Conservation (phyloP, 2,113 vertebrate species). For the Heliornis fulica region DNA sequence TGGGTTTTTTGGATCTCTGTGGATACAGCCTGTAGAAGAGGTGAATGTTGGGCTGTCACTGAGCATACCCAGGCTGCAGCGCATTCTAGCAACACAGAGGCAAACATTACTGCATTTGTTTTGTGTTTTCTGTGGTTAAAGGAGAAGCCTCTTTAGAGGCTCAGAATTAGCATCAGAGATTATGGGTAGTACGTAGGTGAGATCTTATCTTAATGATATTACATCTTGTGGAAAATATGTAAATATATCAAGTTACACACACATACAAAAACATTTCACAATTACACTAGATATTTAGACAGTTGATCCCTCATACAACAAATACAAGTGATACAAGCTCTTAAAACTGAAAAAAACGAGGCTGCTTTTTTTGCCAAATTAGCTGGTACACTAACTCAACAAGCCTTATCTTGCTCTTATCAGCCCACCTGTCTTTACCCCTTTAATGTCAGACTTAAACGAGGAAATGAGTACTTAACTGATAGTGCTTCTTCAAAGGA, state of each 20-base stretch:
- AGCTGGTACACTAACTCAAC: conserved; percentile 23
- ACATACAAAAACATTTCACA: conserved; percentile 27
- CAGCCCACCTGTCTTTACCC: conserved; percentile 54
- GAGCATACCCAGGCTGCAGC: background rate
- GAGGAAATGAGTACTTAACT: conserved; percentile 61
- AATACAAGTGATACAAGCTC: conserved; percentile 11
- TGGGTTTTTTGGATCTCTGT: background rate
- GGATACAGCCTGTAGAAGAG: background rate
- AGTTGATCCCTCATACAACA: conserved; percentile 14
- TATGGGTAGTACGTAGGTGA: conserved; percentile 1
- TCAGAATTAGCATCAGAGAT: background rate
- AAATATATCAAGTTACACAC: conserved; percentile 44
- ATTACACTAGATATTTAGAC: background rate
- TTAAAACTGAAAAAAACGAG: conserved; percentile 17
- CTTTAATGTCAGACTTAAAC: conserved; percentile 56
- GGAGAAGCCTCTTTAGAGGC: background rate
- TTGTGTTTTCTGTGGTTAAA: background rate
- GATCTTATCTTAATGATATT: conserved; percentile 31
- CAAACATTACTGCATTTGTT: background rate
- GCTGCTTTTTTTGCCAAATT: conserved; percentile 22
- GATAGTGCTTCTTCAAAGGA: conserved; percentile 62
- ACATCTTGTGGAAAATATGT: conserved; percentile 37
- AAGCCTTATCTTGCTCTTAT: conserved; percentile 57
- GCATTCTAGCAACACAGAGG: background rate
- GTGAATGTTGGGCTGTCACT: background rate